Base-by-base conservation (phyloP, 2,113 vertebrate genomes). In the Formicarius rufipectus region DNA sequence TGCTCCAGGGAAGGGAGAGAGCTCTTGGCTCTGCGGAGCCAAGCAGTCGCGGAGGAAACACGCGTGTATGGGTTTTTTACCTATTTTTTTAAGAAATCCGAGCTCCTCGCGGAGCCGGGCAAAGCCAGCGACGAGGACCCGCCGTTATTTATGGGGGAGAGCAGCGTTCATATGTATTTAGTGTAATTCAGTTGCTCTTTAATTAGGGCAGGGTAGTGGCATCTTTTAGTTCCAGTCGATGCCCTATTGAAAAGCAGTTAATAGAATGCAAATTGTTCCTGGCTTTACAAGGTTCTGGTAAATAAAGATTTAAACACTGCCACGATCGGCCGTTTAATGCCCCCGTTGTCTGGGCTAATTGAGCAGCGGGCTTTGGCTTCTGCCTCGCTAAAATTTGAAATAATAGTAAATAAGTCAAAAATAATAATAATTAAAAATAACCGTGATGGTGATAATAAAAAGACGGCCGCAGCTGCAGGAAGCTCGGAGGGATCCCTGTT, bases 221-320 rank as follows among this genome's bases (percentile, higher is more conserved):
- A 98, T 99, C 98, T 98, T 99, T 99, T 99, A 99, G 99, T 99
- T 99, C 99, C 98, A 98, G 98, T 99, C 98, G 97, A 98, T 99
- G 98, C 98, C 95, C 98, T 98, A 98, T 99, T 99, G 98, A 99
- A 99, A 99, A 99, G 98, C 98, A 97, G 98, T 99, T 99, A 99
- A 99, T 99, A 99, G 98, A 98, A 99, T 98, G 98, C 99, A 99
- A 99, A 99, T 99, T 98, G 98, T 98, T 98, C 97, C 97, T 97
- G 97, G 97, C 98, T 99, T 99, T 99, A 99, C 98, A 98, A 98
- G 98, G 98, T 98, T 98, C 98, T 98, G 98, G 98, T 99, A 99
- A 99, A 99, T 99, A 99, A 99, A 99, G 98, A 99, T 99, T 99
- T 99, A 99, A 99, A 98, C 98, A 98, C 98, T 98, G 97, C 95